Conservation (phyloP, 2,888 invertebrate species). For the Lamellibrachia satsuma region DNA sequence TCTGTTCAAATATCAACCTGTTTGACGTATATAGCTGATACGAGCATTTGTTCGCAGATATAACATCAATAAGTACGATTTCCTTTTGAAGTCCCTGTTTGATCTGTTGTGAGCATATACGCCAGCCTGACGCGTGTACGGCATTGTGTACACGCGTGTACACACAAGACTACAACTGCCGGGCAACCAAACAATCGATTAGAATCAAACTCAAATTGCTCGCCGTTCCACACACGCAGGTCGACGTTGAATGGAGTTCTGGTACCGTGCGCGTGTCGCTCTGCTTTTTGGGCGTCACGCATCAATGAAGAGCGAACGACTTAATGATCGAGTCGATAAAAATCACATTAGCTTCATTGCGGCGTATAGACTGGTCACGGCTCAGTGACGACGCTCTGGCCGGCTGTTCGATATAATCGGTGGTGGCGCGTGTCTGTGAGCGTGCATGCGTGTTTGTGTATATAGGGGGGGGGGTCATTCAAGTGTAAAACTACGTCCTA, state of each 20-base stretch:
- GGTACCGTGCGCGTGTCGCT: not conserved
- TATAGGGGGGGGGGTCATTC: not conserved
- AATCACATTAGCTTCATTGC: slow-evolving; percentile 4
- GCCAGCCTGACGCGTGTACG: not conserved
- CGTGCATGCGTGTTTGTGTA: not conserved
- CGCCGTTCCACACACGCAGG: not conserved
- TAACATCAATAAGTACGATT: not conserved
- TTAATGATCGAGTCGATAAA: not conserved
- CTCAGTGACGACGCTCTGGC: not conserved
- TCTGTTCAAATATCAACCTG: not conserved
- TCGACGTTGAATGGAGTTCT: not conserved
- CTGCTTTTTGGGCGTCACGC: not conserved
- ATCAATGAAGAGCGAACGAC: not conserved
- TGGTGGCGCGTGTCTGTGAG: not conserved
- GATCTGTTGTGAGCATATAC: not conserved
- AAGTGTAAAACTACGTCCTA: too few species aligned
- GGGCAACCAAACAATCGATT: not conserved
- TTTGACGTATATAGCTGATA: not conserved
- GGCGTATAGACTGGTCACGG: not conserved
- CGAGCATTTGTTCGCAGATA: not conserved
- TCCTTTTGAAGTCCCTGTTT: not conserved
- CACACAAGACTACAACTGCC: not conserved
- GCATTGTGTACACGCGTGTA: not conserved
- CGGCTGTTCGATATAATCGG: slow-evolving; percentile 5
- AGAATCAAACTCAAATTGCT: not conserved